phyloP scores from a whole-genome alignment of 2,888 invertebrate genomes.

The Drosophila stalkeri region DNA sequence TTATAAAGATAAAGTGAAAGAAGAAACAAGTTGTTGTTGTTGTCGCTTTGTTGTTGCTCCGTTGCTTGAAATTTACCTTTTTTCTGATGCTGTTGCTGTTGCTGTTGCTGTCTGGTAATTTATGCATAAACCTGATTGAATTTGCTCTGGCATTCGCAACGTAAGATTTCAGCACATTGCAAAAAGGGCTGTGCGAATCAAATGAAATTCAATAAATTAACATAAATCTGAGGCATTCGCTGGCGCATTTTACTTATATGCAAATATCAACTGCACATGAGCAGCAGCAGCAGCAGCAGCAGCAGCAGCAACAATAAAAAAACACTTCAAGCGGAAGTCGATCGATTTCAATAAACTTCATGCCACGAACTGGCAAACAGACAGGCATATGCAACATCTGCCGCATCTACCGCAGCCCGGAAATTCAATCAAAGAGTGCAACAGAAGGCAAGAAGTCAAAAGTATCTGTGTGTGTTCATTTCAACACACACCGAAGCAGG shows the following conservation, averaged over 20 bases:
- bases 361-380: conserved; percentile 63
- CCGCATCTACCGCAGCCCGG: conserved; percentile 33
- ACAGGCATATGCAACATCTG: conserved; percentile 36
- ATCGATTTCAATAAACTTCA: conserved; percentile 75
- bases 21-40: conserved; percentile 21
- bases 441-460: conserved; percentile 19
- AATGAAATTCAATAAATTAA: conserved; percentile 79
- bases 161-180: conserved; percentile 48
- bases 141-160: conserved; percentile 48
- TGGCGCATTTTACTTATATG: conserved; percentile 54
- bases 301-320: background rate
- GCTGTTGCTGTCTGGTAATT: conserved; percentile 56
- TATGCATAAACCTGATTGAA: conserved; percentile 78
- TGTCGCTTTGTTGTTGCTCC: conserved; percentile 54
- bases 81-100: background rate
- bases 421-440: conserved; percentile 66
- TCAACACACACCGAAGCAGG: background rate
- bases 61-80: conserved; percentile 35
- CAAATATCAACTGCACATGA: conserved; percentile 48
- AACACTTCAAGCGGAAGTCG: conserved; percentile 29
- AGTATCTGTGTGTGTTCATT: background rate
- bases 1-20: conserved; percentile 66
- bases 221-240: conserved; percentile 70
- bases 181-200: conserved; percentile 46
- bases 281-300: background rate